Evolutionary conservation across 2,797 vertebrate genomes (phyloP).

Genomic region (Podarcis siculus): DNA sequence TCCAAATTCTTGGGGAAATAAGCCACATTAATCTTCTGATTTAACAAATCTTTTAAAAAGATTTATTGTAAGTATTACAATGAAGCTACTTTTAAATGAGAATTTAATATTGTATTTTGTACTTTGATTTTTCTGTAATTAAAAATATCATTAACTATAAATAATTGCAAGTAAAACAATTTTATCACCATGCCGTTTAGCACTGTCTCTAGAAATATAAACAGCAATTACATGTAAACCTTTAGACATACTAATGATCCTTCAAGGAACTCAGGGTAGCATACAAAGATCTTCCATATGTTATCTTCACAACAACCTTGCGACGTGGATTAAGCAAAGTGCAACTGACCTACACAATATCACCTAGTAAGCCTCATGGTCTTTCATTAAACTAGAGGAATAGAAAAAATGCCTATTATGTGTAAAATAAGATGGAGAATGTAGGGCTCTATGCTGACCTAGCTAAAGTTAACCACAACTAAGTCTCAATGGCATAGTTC

Average conservation of each 20-base stretch:
- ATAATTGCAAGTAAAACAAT: not conserved
- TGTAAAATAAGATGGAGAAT: not conserved
- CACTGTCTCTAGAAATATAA: not conserved
- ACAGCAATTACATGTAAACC: not conserved
- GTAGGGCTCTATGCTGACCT: not conserved
- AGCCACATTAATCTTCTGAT: not conserved
- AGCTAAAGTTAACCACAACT: no score
- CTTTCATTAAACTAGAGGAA: not conserved
- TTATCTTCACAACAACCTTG: not conserved
- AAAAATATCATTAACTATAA: not conserved
- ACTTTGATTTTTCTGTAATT: not conserved
- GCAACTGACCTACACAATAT: not conserved
- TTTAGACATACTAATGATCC: not conserved
- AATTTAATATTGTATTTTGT: not conserved
- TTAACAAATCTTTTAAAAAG: not conserved
- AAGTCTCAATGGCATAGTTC: no score
- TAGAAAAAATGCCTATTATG: not conserved
- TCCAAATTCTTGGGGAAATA: not conserved
- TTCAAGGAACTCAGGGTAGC: not conserved
- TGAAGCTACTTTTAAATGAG: not conserved
- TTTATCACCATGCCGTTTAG: not conserved
- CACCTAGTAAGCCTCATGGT: not conserved
- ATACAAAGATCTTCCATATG: not conserved
- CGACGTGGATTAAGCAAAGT: not conserved
- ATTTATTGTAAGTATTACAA: not conserved